phyloP scores from a whole-genome alignment of 64 coral and sea anemone genomes.

The Montipora sp. region DNA sequence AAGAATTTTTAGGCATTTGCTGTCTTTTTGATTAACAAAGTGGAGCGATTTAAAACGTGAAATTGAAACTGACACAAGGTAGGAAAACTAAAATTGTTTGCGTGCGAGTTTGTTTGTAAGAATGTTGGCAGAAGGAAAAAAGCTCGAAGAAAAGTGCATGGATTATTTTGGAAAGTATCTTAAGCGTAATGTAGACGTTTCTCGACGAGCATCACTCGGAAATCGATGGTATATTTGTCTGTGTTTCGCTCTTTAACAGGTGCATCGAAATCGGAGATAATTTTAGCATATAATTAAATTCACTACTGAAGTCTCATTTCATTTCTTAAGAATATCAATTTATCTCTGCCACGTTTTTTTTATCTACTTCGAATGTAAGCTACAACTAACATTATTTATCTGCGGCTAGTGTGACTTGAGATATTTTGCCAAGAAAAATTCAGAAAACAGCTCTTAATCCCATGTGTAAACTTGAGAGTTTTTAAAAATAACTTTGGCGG shows the following conservation, averaged over 20 bases:
- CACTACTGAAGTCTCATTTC: background rate
- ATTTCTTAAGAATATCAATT: no score
- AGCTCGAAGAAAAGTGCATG: background rate
- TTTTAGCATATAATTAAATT: background rate
- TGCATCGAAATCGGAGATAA: background rate
- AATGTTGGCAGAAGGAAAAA: background rate
- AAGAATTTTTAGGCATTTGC: background rate
- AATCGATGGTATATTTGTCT: background rate
- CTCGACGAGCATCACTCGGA: background rate
- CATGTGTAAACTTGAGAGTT: no score
- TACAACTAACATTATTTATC: background rate
- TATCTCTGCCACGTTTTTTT: no score
- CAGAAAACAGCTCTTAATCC: background rate
- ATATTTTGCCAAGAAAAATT: background rate
- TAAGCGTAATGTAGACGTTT: background rate
- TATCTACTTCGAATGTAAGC: background rate
- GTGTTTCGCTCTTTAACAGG: background rate
- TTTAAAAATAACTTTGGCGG: slow-evolving; percentile 22
- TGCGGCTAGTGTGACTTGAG: background rate
- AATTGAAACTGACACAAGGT: background rate
- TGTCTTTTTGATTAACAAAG: background rate
- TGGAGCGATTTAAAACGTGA: background rate
- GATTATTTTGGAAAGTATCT: background rate
- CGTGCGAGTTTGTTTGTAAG: background rate
- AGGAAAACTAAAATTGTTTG: background rate